Evolutionary conservation across 2,113 vertebrate species (phyloP), one percentile per base, ranked within the genome.

Genomic region (Crotophaga sulcirostris): DNA sequence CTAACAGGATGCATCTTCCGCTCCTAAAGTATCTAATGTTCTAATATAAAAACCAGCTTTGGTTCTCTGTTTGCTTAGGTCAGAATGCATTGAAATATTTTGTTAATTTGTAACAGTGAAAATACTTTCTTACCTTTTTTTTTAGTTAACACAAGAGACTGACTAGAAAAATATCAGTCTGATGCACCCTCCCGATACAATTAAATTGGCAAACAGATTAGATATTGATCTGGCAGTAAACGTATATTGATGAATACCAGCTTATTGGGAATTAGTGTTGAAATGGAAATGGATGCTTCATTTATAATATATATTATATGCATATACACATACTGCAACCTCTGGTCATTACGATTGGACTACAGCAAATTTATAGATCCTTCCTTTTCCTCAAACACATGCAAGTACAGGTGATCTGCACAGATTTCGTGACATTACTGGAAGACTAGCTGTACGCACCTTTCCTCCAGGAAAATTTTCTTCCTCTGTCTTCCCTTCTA

Each of bases 151-250:
- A 72, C 23, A 85, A 54, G n/a, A 85, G 55, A 79, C 18, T 70
- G 80, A 67, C 47, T 89, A 54, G 79, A 87, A 73, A 96, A 90
- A 87, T 93, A 85, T 52, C 60, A 62, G 55, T 55, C 62, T 75
- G 83, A 88, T 97, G 73, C 87, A 97, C 85, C 63, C 49, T 96
- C 38, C 60, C 26, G 21, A 95, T 78, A 94, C 16, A 96, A 69
- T 81, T 82, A 52, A 93, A 94, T 93, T 96, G 95, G 90, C 79
- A 95, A 59, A 75, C 82, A 97, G 95, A 95, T 96, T 95, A 96
- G 86, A 63, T 89, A 97, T 93, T 79, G 95, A 96, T 92, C 89
- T 87, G 62, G 62, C 84, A 78, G 87, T 95, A 96, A 96, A 94
- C 66, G 49, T 49, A 51, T 66, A 94, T 85, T 92, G 79, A 84